A percentile compares a stretch with the other conserved stretches of the same genome.
Evolutionary conservation across 2,113 vertebrate species (phyloP).

Genomic region (Pterocles burchelli): DNA sequence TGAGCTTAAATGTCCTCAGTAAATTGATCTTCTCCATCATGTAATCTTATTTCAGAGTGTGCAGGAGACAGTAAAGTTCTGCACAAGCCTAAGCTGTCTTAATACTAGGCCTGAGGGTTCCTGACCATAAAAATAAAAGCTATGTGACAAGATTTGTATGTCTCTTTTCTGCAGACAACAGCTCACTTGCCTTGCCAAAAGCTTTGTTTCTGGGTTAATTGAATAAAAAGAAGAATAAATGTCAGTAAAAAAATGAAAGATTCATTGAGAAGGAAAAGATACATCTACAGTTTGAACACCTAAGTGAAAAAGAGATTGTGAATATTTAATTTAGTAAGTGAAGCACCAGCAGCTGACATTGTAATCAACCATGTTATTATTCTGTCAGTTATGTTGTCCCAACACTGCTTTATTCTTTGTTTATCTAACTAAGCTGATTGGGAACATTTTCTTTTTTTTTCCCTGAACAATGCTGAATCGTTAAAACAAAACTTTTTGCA

Average conservation of each 20-base stretch:
- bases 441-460: neutral
- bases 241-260: conserved; percentile 71
- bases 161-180: conserved; percentile 72
- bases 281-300: conserved; percentile 24
- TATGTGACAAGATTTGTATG: conserved; percentile 69
- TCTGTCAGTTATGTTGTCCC: neutral
- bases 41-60: conserved; percentile 81
- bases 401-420: conserved; percentile 10
- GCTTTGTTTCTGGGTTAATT: conserved; percentile 75
- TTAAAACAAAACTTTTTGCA: neutral
- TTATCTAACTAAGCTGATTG: neutral
- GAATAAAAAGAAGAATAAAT: conserved; percentile 69
- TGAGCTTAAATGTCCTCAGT: conserved; percentile 65
- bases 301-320: conserved; percentile 27
- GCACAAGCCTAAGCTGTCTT: conserved; percentile 67
- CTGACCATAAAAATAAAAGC: conserved; percentile 74
- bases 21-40: conserved; percentile 72
- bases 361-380: conserved; percentile 27
- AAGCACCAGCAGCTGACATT: conserved; percentile 52
- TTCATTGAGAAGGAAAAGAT: conserved; percentile 66
- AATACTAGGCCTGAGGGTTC: conserved; percentile 73
- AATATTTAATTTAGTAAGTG: conserved; percentile 36
- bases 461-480: neutral
- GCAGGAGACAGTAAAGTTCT: conserved; percentile 76
- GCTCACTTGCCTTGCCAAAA: conserved; percentile 66